These are phyloP conservation scores for Tetragonisca angustula DNA, from an alignment of 2,888 invertebrate genomes.

Conservation along the genomic window DNA sequence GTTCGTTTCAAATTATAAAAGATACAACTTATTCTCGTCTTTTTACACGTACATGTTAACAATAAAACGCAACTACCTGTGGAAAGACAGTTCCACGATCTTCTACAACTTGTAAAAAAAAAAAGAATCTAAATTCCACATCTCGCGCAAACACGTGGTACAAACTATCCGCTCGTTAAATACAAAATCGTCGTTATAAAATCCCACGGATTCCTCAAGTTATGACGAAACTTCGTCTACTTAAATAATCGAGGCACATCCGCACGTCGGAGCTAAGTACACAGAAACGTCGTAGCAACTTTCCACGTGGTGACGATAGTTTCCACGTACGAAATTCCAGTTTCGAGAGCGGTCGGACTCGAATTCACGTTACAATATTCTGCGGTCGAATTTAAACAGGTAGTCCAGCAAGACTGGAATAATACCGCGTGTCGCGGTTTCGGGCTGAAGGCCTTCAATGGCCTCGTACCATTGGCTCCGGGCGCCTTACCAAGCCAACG, in stretches of 20 bases:
- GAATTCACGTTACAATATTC: constrained; percentile 25
- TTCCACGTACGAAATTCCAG: constrained; percentile 5
- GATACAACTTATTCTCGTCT: too few species aligned
- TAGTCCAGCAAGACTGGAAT: constrained; percentile 12
- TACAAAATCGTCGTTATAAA: too few species aligned
- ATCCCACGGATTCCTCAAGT: too few species aligned
- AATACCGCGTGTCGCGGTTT: constrained; percentile 25
- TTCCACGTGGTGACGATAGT: not conserved
- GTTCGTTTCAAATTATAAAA: too few species aligned
- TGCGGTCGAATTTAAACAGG: constrained; percentile 37
- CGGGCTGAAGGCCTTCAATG: not conserved
- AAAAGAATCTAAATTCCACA: too few species aligned
- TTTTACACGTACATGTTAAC: too few species aligned
- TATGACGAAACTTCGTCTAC: not conserved
- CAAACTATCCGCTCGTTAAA: too few species aligned
- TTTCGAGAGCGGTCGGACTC: not conserved
- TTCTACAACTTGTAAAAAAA: too few species aligned
- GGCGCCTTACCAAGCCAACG: not conserved
- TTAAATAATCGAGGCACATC: constrained; percentile 10
- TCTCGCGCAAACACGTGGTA: too few species aligned
- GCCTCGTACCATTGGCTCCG: not conserved
- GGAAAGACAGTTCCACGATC: too few species aligned
- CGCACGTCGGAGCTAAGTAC: not conserved
- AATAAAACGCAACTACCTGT: too few species aligned
- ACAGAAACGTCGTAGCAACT: not conserved